Evolutionary conservation across 2,113 vertebrate genomes (phyloP).

Genomic region (Epinephelus fuscoguttatus): DNA sequence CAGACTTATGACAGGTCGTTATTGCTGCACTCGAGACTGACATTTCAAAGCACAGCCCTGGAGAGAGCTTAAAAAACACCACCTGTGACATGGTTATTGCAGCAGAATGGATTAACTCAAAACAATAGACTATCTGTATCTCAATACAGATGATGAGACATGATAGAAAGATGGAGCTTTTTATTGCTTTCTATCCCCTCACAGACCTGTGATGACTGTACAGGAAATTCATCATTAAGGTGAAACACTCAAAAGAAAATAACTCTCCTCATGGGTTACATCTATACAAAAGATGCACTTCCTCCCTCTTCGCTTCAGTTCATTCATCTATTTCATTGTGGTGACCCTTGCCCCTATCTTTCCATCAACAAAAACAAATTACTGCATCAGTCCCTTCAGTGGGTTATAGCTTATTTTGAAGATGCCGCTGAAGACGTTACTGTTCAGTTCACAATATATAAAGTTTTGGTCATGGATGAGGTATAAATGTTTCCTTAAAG

Average conservation of each 20-base stretch:
- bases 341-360: not conserved
- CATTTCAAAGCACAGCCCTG: conserved; percentile 40
- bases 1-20: conserved; percentile 36
- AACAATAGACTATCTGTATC: conserved; percentile 31
- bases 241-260: not conserved
- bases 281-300: not conserved
- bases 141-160: conserved; percentile 23
- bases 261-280: not conserved
- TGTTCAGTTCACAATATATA: too few relatives aligned
- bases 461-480: too few relatives aligned
- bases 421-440: too few relatives aligned
- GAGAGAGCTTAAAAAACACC: conserved; percentile 29
- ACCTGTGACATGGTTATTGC: conserved; percentile 35
- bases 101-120: conserved; percentile 48
- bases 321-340: not conserved
- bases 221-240: not conserved
- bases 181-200: conserved; percentile 1
- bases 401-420: not conserved
- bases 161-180: not conserved
- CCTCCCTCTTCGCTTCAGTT: not conserved
- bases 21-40: conserved; percentile 44
- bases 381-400: not conserved
- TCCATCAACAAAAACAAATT: not conserved
- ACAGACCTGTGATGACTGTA: not conserved
- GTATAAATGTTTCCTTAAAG: too few relatives aligned